These are phyloP conservation scores for Sprattus sprattus DNA, from an alignment of 2,113 vertebrate species.

Conservation along the genomic window DNA sequence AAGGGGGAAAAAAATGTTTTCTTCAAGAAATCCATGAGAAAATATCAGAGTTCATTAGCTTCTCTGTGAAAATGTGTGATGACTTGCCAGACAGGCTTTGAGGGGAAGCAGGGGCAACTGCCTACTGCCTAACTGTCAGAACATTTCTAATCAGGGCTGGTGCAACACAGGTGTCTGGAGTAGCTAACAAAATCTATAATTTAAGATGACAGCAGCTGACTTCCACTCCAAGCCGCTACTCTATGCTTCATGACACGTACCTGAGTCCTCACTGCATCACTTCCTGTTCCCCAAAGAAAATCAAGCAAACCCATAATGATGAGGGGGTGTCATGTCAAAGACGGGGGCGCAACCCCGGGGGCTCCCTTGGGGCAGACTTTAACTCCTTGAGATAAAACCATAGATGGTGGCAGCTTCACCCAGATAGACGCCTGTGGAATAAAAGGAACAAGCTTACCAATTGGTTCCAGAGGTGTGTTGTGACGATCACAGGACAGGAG, in stretches of 20 bases:
- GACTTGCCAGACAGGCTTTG: background rate
- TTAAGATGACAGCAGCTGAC: slow-evolving; percentile 1
- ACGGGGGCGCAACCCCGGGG: background rate
- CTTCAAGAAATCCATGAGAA: background rate
- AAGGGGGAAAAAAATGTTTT: background rate
- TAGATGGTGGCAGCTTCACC: background rate
- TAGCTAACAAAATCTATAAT: slow-evolving; percentile 32
- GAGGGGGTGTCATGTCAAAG: background rate
- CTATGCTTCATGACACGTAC: slow-evolving; percentile 1
- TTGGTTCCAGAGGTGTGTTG: background rate
- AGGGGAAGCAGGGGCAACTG: background rate
- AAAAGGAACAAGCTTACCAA: background rate
- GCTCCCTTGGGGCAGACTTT: background rate
- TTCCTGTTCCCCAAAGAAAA: background rate
- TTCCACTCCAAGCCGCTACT: background rate
- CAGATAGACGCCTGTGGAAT: background rate
- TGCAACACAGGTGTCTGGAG: background rate
- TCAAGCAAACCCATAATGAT: background rate
- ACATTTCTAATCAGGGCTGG: background rate
- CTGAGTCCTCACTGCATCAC: background rate
- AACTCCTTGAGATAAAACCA: background rate
- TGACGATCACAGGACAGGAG: background rate
- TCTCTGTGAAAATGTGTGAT: background rate
- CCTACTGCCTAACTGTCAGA: background rate
- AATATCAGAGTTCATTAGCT: background rate